Evolutionary conservation across 2,113 vertebrate species (phyloP), one percentile per base, ranked within the genome.

Genomic region (Ceyx melanurus): DNA sequence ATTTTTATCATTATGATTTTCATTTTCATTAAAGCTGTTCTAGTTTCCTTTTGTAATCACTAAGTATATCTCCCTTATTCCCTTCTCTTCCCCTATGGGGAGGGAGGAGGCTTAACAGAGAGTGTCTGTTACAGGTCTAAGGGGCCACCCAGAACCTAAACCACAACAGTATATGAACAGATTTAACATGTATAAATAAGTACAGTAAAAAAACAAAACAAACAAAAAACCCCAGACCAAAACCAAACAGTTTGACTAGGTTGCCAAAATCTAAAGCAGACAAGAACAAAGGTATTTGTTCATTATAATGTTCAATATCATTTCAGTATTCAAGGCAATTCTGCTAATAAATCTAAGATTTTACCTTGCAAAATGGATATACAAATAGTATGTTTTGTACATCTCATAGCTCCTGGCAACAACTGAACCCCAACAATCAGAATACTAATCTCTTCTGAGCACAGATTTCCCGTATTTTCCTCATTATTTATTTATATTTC

Each of bases 401-500:
- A 65, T 68, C 54, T 31, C 29, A 76, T 50, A 93, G 43, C 48
- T 94, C 21, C 62, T 82, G 89, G 46, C 61, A 77, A 11, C 19
- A 70, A 48, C 11, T 50, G 76, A 77, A 81, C 45, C 33, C 21
- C 46, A 82, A 57, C 33, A 65, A 46, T 78, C 82, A 92, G 94
- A 97, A 95, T 76, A 71, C 77, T 93, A 94, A 92, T 94, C 64
- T 97, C 73, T 91, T 92, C 70, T 85, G 74, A 95, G 48, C 66
- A 72, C 79, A 95, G 68, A 86, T 89, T 96, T 91, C 62, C 95
- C 86, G 57, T 93, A 70, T 88, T 95, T 90, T 85, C 31, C 48
- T 88, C 73, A 93, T 95, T 92, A 96, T 96, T 95, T 97, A 96
- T 97, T 96, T 90, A 87, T 87, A 91, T 95, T 94, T 86, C 50